Base-by-base conservation (phyloP, 2,888 invertebrate species). In the Pristionchus japonicus region DNA sequence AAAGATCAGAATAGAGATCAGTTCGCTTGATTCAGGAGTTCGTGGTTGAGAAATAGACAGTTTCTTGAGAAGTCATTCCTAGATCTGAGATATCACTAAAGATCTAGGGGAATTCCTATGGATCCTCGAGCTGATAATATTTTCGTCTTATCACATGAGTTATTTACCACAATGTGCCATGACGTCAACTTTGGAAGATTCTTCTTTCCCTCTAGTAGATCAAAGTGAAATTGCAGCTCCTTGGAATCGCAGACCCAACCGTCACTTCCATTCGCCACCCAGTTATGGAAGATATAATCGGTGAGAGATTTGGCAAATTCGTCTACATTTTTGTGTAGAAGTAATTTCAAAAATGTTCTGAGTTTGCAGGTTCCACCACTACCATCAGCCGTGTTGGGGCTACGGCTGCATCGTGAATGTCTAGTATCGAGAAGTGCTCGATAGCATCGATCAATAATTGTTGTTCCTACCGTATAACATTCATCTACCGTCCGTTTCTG, bases 221-320 rank as follows among this genome's bases (percentile, higher is more conserved):
- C n/a, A 70, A 3, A 70, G n/a, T 34, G 15, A 34, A 47, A n/a
- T 80, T 82, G 6, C 31, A 82, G 82, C 82, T 20, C 82, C 82
- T 13, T 82, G 82, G 82, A 82, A 82, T 82, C 82, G 82, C 49
- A 49, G 82, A 27, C 82, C 82, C 31, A 37, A 11, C 49, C 82
- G 82, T 34, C 82, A 82, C 31, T 82, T 49, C 31, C 52, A 82
- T 20, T 27, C 82, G 31, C 82, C 82, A 27, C 52, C 82, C 40
- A n/a, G 47, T 43, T 80, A 40, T 47, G 47, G 47, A 47, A 47
- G 77, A 80, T 80, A 47, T 17, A 47, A 80, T 80, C 40, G 70
- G 70, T 70, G 15, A 61, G 27, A 27, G 3, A 27, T 27, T 61
- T 27, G 11, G 11, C 61, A 61, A 27, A 61, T n/a, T 20, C 23